These are phyloP conservation scores for Sesia bembeciformis DNA, from an alignment of 2,888 invertebrate genomes.

Conservation along the genomic window DNA sequence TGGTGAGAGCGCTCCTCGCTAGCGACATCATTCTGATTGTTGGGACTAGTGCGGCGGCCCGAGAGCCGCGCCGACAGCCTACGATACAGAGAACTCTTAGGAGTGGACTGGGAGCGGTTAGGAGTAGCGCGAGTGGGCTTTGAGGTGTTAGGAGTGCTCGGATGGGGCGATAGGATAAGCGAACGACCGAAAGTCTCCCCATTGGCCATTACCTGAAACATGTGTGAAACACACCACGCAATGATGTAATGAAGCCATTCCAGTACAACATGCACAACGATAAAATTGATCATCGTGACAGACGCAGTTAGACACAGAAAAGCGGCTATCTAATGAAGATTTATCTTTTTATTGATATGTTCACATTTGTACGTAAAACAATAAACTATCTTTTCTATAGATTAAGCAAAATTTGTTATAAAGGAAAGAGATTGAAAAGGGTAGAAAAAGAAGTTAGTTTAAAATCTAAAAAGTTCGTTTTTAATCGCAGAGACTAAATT, in stretches of 20 bases:
- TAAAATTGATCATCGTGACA: slow-evolving; percentile 39
- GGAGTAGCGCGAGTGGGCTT: slow-evolving; percentile 51
- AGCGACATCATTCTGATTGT: slow-evolving; percentile 23
- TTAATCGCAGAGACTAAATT: too few species aligned
- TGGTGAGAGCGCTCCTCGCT: slow-evolving; percentile 23
- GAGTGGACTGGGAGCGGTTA: slow-evolving; percentile 57
- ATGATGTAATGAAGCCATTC: slow-evolving; percentile 75
- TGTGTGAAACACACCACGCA: slow-evolving; percentile 76
- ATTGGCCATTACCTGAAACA: slow-evolving; percentile 82
- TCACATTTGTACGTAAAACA: neutral
- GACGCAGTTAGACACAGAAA: slow-evolving; percentile 51
- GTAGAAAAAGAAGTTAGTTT: too few species aligned
- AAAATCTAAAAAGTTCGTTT: too few species aligned
- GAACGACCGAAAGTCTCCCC: slow-evolving; percentile 78
- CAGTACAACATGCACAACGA: slow-evolving; percentile 69
- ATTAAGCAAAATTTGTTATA: too few species aligned
- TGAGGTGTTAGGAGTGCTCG: slow-evolving; percentile 48
- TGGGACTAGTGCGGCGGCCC: slow-evolving; percentile 42
- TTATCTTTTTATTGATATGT: slow-evolving; percentile 10
- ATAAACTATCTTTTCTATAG: too few species aligned
- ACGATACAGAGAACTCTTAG: slow-evolving; percentile 64
- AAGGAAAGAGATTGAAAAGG: too few species aligned
- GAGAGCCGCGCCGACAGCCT: slow-evolving; percentile 63
- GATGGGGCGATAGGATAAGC: slow-evolving; percentile 71
- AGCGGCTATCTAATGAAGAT: slow-evolving; percentile 23